Evolutionary conservation across 2,888 invertebrate species (phyloP).

Genomic region (Microchrysa polita): DNA sequence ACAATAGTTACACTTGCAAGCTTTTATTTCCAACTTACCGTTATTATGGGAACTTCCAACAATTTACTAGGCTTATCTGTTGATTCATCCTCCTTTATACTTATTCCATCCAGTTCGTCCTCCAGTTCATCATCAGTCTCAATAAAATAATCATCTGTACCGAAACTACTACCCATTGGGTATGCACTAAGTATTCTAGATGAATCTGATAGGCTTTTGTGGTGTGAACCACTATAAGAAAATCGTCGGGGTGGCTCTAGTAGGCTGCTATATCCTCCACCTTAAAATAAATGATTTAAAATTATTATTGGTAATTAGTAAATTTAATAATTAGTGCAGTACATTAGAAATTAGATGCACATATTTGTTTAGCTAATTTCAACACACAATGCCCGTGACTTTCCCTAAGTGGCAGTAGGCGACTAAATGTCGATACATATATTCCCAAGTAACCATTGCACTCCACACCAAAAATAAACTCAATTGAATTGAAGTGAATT

Average conservation of each 20-base stretch:
- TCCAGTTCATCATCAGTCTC: conserved; percentile 65
- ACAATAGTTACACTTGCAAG: too few species aligned
- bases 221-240: conserved; percentile 65
- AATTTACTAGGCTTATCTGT: conserved; percentile 60
- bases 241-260: conserved; percentile 75
- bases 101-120: conserved; percentile 65
- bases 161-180: conserved; percentile 64
- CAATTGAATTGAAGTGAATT: too few species aligned
- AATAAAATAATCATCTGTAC: conserved; percentile 64
- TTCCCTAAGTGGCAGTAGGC: too few species aligned
- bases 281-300: conserved; percentile 55
- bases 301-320: too few species aligned
- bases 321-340: too few species aligned
- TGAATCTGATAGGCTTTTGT: conserved; percentile 72
- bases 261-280: conserved; percentile 76
- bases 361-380: too few species aligned
- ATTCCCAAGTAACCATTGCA: too few species aligned
- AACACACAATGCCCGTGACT: too few species aligned
- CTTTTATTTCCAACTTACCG: conserved; percentile 55
- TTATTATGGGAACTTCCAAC: conserved; percentile 62
- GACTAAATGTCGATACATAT: too few species aligned
- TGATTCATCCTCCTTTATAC: conserved; percentile 57
- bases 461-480: too few species aligned
- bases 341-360: too few species aligned
- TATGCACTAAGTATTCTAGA: conserved; percentile 64